Conservation (phyloP, 1,140 invertebrate genomes). For the Dinothrombium tinctorium region DNA sequence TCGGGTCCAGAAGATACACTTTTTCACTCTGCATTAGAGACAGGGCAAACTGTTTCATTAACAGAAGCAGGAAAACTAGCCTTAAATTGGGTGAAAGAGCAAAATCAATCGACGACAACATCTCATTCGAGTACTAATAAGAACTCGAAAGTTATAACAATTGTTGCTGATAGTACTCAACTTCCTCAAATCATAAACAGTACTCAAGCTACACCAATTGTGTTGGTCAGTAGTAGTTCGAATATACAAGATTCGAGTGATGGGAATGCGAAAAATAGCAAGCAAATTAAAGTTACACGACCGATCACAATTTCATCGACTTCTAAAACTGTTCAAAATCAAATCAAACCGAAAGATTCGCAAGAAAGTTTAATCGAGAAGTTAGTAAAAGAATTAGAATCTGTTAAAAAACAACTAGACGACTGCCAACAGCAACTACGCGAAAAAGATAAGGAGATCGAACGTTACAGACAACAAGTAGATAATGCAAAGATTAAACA, state of each 20-base stretch:
- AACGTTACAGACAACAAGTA: not conserved
- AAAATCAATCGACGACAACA: not conserved
- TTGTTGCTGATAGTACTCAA: constrained; percentile 14
- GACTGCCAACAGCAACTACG: not conserved
- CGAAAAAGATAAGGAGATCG: not conserved
- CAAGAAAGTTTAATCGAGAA: not conserved
- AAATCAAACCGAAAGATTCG: not conserved
- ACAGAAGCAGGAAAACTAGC: constrained; percentile 52
- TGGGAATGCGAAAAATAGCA: not conserved
- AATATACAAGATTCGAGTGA: not conserved
- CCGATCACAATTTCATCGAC: not conserved
- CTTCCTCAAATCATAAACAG: constrained; percentile 12
- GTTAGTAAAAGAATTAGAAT: not conserved
- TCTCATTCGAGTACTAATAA: not conserved
- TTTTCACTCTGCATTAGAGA: constrained; percentile 48
- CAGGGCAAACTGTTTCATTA: constrained; percentile 46
- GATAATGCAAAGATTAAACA: too few species aligned
- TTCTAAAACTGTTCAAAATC: not conserved
- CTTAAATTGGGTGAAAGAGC: constrained; percentile 31
- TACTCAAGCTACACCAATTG: constrained; percentile 7
- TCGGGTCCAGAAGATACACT: constrained; percentile 41
- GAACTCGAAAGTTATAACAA: constrained; percentile 17
- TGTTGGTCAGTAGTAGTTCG: constrained; percentile 7
- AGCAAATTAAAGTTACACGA: not conserved
- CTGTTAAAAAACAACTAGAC: not conserved